These are phyloP conservation scores for Sebastes wilsoni DNA, from an alignment of 2,797 vertebrate species.

Conservation along the genomic window DNA sequence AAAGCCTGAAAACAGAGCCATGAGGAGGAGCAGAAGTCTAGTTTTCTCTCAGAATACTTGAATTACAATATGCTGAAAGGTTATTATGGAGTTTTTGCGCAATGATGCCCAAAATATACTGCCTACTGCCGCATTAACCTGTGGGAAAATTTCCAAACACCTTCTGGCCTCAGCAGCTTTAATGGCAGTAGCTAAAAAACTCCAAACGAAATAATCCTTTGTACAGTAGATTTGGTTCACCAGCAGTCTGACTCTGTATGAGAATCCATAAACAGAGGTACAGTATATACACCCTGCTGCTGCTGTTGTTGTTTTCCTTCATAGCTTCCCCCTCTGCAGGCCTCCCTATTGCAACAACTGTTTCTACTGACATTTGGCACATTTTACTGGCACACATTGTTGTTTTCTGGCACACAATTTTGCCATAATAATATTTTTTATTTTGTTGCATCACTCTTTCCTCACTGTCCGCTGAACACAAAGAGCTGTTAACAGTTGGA, in stretches of 20 bases:
- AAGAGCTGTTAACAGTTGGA: constrained; percentile 14
- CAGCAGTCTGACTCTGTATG: background rate
- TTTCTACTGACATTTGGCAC: constrained; percentile 14
- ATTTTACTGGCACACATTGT: background rate
- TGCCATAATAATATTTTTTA: constrained; percentile 37
- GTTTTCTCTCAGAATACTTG: too few species aligned
- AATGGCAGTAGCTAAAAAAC: background rate
- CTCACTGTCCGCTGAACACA: constrained; percentile 15
- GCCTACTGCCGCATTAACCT: rapidly evolving
- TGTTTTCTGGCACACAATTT: background rate
- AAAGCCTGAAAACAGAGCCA: too few species aligned
- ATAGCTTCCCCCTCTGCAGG: background rate
- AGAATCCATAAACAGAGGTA: background rate
- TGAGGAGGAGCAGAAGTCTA: too few species aligned
- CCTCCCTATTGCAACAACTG: background rate
- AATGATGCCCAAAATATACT: too few species aligned
- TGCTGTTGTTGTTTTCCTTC: background rate
- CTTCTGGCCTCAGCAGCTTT: background rate
- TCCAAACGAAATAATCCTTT: background rate
- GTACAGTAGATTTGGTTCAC: background rate
- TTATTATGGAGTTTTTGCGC: too few species aligned
- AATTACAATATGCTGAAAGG: too few species aligned
- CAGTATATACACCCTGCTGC: background rate
- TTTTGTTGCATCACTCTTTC: constrained; percentile 19
- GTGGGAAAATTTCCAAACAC: background rate